Conservation (phyloP, 2,888 invertebrate genomes). For the Cantharis nigra region DNA sequence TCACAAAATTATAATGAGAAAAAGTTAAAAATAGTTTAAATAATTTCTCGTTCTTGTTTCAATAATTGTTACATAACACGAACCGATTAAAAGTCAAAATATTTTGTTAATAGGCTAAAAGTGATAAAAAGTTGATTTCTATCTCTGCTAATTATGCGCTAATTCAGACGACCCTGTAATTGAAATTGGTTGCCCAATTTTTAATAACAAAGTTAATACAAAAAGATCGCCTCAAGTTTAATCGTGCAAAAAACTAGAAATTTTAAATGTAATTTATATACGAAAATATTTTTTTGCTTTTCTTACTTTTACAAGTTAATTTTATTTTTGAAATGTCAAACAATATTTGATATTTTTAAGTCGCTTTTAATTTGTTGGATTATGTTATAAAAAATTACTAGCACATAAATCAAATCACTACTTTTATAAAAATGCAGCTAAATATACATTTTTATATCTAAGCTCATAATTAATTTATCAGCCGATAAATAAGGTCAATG, state of each 20-base stretch:
- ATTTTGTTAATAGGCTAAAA: neutral
- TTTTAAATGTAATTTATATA: neutral
- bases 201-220: neutral
- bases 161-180: conserved; percentile 1
- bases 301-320: neutral
- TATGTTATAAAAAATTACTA: neutral
- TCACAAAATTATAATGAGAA: neutral
- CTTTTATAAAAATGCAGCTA: neutral
- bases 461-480: neutral
- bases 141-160: conserved; percentile 3
- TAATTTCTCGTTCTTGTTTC: neutral
- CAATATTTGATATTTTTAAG: neutral
- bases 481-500: neutral
- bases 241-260: neutral
- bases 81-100: neutral
- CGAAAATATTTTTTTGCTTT: neutral
- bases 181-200: neutral
- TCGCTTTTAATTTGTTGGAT: neutral
- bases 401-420: neutral
- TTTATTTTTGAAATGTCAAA: neutral
- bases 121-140: neutral
- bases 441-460: neutral
- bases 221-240: neutral
- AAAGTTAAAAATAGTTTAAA: neutral
- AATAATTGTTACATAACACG: neutral